Base-by-base conservation (phyloP, 2,797 vertebrate species). In the Gymnopithys bicolor region DNA sequence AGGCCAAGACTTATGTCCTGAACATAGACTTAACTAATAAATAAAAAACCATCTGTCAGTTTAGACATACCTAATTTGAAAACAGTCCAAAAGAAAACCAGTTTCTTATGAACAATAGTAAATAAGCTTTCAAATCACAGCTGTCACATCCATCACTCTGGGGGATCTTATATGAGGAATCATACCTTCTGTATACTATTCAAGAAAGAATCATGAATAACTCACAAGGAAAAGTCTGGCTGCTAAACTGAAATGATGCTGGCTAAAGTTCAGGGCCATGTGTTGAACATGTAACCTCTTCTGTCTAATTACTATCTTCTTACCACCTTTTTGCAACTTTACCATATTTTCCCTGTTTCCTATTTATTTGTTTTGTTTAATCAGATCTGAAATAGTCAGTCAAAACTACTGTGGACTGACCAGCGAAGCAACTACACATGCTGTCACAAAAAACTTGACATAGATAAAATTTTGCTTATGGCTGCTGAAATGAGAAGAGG, bases 81-180 rank as follows among this genome's bases (percentile, higher is more conserved):
- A 84, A 13, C 19, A 4, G 5, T 51, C 4, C 7, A 0, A 37
- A 2, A 28, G 58, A 69, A 67, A 48, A 5, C 0, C 13, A 28
- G 3, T 13, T 25, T 83, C 11, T 55, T 63, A 59, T 11, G 11
- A 41, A 13, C 5, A 78, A 37, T 8, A 10, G 4, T 22, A 53
- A 89, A 60, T 67, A 81, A 84, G 8, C 5, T 68, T 81, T 89
- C 46, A 81, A 53, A 84, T 60, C 6, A 27, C 25, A 84, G 11
- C 6, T 75, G 13, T 58, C 39, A 30, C 5, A 75, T 56, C 19
- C 6, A 66, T 9, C 16, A 39, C 30, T 24, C 24, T 53, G 30
- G 6, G 7, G 4, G 6, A 58, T 12, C 19, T 86, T 52, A 32
- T 23, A 48, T 27, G 19, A 79, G 23, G 76, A 21, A 67, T 24